Evolutionary conservation across 2,888 invertebrate genomes (phyloP).

Genomic region (Toxonevra muliebris): DNA sequence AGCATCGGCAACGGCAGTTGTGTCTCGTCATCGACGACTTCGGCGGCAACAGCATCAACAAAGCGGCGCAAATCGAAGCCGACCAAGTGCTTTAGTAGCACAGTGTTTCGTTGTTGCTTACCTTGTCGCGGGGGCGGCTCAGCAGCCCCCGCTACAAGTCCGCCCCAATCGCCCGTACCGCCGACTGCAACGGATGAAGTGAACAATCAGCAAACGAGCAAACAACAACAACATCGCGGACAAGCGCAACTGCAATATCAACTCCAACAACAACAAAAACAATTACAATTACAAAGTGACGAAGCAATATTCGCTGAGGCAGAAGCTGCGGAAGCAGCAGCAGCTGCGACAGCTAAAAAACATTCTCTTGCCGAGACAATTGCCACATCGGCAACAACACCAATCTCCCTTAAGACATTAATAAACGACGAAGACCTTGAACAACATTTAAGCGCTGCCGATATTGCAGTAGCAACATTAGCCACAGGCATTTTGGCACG

Average conservation of each 20-base stretch:
- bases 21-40: constrained; percentile 38
- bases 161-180: constrained; percentile 63
- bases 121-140: constrained; percentile 85
- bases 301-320: constrained; percentile 28
- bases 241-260: constrained; percentile 9
- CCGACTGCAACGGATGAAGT: constrained; percentile 53
- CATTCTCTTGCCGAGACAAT: constrained; percentile 59
- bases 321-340: constrained; percentile 23
- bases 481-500: constrained; percentile 57
- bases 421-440: constrained; percentile 59
- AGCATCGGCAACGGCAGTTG: constrained; percentile 45
- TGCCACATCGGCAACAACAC: constrained; percentile 57
- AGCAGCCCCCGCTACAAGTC: constrained; percentile 71
- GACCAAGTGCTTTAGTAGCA: constrained; percentile 68
- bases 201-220: constrained; percentile 28
- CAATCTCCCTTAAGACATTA: constrained; percentile 57
- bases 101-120: constrained; percentile 85
- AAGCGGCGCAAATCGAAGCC: constrained; percentile 59
- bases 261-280: constrained; percentile 11
- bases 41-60: constrained; percentile 36
- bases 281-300: constrained; percentile 24
- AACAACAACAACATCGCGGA: constrained; percentile 19
- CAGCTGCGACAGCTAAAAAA: constrained; percentile 45
- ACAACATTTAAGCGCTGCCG: constrained; percentile 53
- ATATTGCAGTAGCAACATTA: constrained; percentile 56